A percentile compares a stretch with the other conserved stretches of the same genome.
Evolutionary conservation across 1,140 invertebrate species (phyloP).

Genomic region (Apis cerana): DNA sequence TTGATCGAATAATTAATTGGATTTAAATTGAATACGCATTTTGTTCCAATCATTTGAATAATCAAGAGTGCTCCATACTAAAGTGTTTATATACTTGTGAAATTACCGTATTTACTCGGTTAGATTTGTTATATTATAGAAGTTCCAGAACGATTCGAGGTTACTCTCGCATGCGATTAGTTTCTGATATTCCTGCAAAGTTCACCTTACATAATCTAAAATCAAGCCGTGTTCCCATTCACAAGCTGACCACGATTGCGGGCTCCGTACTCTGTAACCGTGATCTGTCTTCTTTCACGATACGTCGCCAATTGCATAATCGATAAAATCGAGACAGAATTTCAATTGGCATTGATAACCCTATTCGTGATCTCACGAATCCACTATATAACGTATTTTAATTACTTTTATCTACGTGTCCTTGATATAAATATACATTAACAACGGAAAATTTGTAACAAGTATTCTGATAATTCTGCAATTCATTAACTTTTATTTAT

Average conservation of each 20-base stretch:
- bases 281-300: slow-evolving; percentile 32
- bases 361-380: background rate
- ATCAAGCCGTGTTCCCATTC: slow-evolving; percentile 24
- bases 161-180: background rate
- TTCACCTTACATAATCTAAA: slow-evolving; percentile 37
- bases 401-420: too few species aligned
- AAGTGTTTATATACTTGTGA: background rate
- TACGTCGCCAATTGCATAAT: slow-evolving; percentile 24
- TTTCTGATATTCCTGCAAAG: slow-evolving; percentile 20
- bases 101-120: background rate
- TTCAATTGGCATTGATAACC: slow-evolving; percentile 39
- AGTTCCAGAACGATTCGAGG: background rate
- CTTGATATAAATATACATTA: too few species aligned
- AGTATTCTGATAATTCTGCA: too few species aligned
- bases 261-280: slow-evolving; percentile 22
- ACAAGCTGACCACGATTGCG: slow-evolving; percentile 26
- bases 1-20: background rate
- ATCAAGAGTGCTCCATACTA: background rate
- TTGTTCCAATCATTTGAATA: background rate
- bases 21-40: background rate
- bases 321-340: slow-evolving; percentile 29
- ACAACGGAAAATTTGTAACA: too few species aligned
- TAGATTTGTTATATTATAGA: background rate
- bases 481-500: too few species aligned
- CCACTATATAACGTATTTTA: background rate